Base-by-base conservation (phyloP, 2,888 invertebrate species). In the Sphaerophoria rueppellii region DNA sequence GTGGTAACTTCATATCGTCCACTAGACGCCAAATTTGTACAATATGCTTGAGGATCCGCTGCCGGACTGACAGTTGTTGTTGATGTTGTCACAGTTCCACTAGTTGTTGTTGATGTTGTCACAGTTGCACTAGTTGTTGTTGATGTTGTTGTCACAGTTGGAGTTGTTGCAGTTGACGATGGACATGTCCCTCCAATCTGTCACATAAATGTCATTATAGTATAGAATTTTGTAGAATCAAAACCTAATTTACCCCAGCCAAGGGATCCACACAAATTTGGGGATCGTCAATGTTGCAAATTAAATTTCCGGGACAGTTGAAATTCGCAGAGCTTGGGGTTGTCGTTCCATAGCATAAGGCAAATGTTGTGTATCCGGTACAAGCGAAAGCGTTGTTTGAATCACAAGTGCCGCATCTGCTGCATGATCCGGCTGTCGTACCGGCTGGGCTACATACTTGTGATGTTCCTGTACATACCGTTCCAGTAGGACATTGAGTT, bases 111-210 rank as follows among this genome's bases (percentile, higher is more conserved):
- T 57, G 60, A 0, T 46, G 24, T 24, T 24, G 24, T n/a, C 0
- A 7, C 43, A 12, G 9, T 4, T 6, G 79, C 69, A 46, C 46
- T 55, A 0, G 55, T 9, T 32, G 46, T 69, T 6, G 43, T 2
- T 37, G 52, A 2, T 4, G 40, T n/a, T 5, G 63, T 34, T 32
- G 60, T 40, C 16, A 43, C 5, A 1, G 60, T 60, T 12, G 60
- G 40, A 16, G 46, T 32, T 16, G 50, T 32, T 37, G 50, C 14
- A 24, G 65, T 9, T 14, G 50, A 0, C 37, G 48, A 76, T 0
- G 82, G 82, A 14, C 77, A 82, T 4, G 77, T 82, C 5, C 48
- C 73, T 6, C 78, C 82, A 24, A 73, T 55, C 82, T 82, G 16
- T 7, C 24, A 71, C 35, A 11, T 11, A 50, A 35, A 50, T 3